phyloP scores from a whole-genome alignment of 2,797 vertebrate genomes.

The Avahi laniger region DNA sequence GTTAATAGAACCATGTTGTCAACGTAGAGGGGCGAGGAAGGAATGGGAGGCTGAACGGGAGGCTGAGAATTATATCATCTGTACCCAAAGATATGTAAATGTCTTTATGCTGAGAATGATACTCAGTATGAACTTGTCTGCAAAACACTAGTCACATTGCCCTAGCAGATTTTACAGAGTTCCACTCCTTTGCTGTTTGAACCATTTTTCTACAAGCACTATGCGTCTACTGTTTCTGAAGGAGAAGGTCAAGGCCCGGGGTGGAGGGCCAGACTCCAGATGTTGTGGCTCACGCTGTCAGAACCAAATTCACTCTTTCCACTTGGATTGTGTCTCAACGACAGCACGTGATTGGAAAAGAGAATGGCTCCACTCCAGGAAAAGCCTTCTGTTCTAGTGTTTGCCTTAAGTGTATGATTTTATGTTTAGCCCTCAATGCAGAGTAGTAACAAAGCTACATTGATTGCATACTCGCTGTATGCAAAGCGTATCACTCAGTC shows the following conservation, averaged over 20 bases:
- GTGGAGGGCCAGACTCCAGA: constrained; percentile 26
- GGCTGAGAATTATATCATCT: background rate
- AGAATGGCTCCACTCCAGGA: constrained; percentile 7
- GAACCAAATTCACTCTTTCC: constrained; percentile 35
- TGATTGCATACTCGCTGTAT: constrained; percentile 43
- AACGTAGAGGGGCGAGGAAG: no score
- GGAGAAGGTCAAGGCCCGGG: constrained; percentile 18
- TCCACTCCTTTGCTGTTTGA: background rate
- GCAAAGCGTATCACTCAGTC: background rate
- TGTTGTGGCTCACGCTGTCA: background rate
- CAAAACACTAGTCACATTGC: background rate
- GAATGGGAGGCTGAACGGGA: no score
- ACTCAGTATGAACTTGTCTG: background rate
- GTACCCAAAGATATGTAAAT: background rate
- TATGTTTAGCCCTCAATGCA: background rate
- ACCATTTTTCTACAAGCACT: background rate
- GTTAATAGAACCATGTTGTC: background rate
- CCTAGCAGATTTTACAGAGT: background rate
- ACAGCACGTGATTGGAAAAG: background rate
- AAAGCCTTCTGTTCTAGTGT: constrained; percentile 4
- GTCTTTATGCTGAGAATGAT: background rate
- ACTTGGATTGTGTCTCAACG: background rate
- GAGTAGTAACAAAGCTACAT: background rate
- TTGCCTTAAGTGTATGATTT: background rate
- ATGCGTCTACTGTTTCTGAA: constrained; percentile 27